phyloP scores from a whole-genome alignment of 2,113 vertebrate genomes.

The Meriones unguiculatus region DNA sequence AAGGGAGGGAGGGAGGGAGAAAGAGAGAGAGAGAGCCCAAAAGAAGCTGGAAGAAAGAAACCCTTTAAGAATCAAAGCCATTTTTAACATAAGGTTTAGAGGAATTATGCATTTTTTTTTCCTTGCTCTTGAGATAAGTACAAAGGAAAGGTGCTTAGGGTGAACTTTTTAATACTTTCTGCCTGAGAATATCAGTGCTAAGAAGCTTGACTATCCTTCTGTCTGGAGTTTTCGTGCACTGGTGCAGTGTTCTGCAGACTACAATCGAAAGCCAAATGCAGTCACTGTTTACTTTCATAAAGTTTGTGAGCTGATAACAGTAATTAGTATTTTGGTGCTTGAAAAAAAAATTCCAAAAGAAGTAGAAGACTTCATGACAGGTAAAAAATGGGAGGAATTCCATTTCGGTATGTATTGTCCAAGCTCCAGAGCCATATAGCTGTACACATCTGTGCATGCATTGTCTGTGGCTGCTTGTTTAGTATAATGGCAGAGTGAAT shows the following conservation, averaged over 20 bases:
- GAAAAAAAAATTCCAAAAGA: constrained; percentile 7
- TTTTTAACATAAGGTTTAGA: not conserved
- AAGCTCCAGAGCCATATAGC: not conserved
- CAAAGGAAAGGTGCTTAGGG: constrained; percentile 14
- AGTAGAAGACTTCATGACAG: not conserved
- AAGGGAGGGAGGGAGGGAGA: not conserved
- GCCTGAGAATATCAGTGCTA: not conserved
- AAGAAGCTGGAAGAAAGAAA: constrained; percentile 36
- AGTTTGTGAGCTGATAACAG: not conserved
- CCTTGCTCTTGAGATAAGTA: constrained; percentile 13
- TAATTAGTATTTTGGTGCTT: not conserved
- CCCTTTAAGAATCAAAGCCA: constrained; percentile 47
- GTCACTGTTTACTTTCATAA: not conserved
- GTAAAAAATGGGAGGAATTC: constrained; percentile 26
- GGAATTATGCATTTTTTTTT: not conserved
- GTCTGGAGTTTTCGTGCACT: not conserved
- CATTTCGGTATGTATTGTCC: not conserved
- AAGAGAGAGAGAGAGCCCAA: not conserved
- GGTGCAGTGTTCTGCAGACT: not conserved
- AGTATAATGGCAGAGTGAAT: not conserved
- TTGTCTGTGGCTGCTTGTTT: not conserved
- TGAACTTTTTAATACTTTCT: constrained; percentile 40
- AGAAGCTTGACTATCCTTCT: not conserved
- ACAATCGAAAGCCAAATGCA: not conserved
- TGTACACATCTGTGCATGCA: not conserved